Evolutionary conservation across 2,888 invertebrate genomes (phyloP).

Genomic region (Leucophora obtusa): DNA sequence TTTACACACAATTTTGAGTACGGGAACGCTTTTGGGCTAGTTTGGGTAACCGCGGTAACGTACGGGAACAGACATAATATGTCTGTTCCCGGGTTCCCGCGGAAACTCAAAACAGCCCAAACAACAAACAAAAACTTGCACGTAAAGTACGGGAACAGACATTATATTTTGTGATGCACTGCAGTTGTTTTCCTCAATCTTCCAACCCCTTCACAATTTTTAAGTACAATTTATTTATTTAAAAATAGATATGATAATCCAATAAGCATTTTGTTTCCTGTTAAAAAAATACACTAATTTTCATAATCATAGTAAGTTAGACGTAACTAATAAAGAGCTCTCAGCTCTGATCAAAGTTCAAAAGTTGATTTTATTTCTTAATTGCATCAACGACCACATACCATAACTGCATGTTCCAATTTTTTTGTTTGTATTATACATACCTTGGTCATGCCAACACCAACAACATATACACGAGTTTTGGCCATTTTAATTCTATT

Average conservation of each 20-base stretch:
- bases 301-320: too few species aligned
- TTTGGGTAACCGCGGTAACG: too few species aligned
- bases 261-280: not conserved
- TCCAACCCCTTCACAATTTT: not conserved
- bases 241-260: not conserved
- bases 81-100: too few species aligned
- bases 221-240: not conserved
- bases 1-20: too few species aligned
- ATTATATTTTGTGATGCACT: not conserved
- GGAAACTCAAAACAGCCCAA: too few species aligned
- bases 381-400: too few species aligned
- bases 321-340: too few species aligned
- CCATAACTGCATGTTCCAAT: too few species aligned
- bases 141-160: not conserved
- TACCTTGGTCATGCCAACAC: constrained; percentile 98
- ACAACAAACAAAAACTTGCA: too few species aligned
- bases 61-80: too few species aligned
- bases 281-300: too few species aligned
- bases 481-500: constrained; percentile 71
- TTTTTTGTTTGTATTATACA: constrained; percentile 63
- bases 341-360: constrained; percentile 57
- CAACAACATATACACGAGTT: constrained; percentile 89
- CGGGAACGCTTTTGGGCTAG: too few species aligned
- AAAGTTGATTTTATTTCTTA: constrained; percentile 6
- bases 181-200: not conserved